phyloP scores from a whole-genome alignment of 2,113 vertebrate species.

The Gadus chalcogrammus region DNA sequence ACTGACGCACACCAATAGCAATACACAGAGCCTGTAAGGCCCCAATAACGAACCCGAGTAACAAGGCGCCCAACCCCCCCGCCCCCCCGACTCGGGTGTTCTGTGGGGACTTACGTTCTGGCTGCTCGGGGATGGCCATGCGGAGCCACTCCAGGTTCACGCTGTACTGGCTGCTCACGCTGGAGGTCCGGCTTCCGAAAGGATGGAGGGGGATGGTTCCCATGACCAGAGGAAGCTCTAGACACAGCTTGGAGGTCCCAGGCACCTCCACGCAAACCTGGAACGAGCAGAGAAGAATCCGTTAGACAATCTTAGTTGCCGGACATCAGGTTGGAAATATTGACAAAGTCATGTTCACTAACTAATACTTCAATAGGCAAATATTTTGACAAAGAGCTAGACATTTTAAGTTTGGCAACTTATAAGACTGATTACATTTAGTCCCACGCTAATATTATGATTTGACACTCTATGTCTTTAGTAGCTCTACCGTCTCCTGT shows the following conservation, averaged over 20 bases:
- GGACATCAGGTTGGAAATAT: too few species aligned
- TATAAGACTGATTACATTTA: too few species aligned
- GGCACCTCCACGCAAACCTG: conserved; percentile 94
- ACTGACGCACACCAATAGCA: background rate
- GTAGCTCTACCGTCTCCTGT: too few species aligned
- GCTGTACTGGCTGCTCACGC: conserved; percentile 88
- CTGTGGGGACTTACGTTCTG: conserved; percentile 79
- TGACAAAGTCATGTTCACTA: too few species aligned
- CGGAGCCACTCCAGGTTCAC: conserved; percentile 85
- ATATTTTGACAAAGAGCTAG: too few species aligned
- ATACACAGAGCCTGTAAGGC: conserved; percentile 11
- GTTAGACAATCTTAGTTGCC: too few species aligned
- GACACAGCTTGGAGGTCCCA: conserved; percentile 85
- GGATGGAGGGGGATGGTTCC: conserved; percentile 92
- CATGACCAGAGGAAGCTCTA: conserved; percentile 93
- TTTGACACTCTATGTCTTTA: too few species aligned
- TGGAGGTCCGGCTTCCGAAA: conserved; percentile 86
- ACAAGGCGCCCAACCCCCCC: background rate
- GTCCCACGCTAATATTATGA: too few species aligned
- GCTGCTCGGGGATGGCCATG: conserved; percentile 78
- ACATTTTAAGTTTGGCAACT: too few species aligned
- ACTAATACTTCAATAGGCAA: too few species aligned
- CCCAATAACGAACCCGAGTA: conserved; percentile 24
- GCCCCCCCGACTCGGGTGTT: background rate
- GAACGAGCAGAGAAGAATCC: too few species aligned